Conservation (phyloP, 2,797 vertebrate species). For the Manis pentadactyla region DNA sequence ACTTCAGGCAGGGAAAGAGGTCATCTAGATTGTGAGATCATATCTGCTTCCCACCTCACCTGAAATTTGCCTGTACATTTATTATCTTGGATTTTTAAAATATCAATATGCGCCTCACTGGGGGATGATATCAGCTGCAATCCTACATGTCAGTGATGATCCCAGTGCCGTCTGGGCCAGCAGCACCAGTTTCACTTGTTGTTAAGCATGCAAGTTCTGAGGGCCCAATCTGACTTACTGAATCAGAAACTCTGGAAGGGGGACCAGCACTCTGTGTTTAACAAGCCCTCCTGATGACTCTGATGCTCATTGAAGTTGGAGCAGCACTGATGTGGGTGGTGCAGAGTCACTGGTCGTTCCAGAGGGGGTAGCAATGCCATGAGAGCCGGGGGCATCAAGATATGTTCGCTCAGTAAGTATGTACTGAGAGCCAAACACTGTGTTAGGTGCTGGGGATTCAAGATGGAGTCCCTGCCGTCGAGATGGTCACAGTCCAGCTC, state of each 20-base stretch:
- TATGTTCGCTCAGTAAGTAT: neutral
- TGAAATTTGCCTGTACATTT: neutral
- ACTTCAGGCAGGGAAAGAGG: neutral
- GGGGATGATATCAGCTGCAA: neutral
- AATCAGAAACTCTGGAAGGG: neutral
- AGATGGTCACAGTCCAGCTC: neutral
- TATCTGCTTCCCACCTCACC: constrained; percentile 4
- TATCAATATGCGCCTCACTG: no score
- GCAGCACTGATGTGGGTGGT: neutral
- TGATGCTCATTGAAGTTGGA: neutral
- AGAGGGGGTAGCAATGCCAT: neutral
- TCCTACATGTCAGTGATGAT: neutral
- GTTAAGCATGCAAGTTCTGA: neutral
- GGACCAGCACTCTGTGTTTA: neutral
- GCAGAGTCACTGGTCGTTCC: neutral
- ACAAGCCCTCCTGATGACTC: neutral
- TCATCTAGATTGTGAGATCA: neutral
- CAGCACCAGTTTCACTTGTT: neutral
- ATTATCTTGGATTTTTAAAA: constrained; percentile 1
- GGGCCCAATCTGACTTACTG: neutral
- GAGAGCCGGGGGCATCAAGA: neutral
- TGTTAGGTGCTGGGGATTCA: neutral
- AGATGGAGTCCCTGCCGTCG: neutral
- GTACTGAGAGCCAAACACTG: neutral
- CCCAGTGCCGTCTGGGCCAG: neutral